Evolutionary conservation across 1,140 invertebrate genomes (phyloP).

Genomic region (Drosophila busckii): DNA sequence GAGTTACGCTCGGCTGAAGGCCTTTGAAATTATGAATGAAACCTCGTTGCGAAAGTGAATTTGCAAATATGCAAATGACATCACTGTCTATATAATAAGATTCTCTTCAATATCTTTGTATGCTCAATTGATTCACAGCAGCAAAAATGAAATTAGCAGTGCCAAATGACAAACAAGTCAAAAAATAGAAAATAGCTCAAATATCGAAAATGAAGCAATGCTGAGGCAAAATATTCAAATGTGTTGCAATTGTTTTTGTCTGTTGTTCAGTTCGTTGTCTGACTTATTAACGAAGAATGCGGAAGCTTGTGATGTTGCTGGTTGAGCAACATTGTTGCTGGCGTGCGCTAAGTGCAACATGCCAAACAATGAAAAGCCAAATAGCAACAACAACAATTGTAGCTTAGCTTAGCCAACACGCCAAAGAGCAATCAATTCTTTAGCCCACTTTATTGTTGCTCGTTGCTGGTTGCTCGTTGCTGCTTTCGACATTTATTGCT

Average conservation of each 20-base stretch:
- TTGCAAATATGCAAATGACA: slow-evolving; percentile 13
- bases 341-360: slow-evolving; percentile 46
- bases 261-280: slow-evolving; percentile 21
- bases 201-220: not conserved
- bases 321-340: slow-evolving; percentile 37
- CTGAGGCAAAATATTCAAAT: not conserved
- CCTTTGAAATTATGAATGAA: slow-evolving; percentile 7
- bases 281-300: slow-evolving; percentile 60
- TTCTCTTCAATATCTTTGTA: slow-evolving; percentile 19
- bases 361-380: slow-evolving; percentile 28
- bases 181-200: slow-evolving; percentile 1
- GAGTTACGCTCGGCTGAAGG: slow-evolving; percentile 1
- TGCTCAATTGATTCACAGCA: slow-evolving; percentile 8
- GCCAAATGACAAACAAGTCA: too few species aligned
- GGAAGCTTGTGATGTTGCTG: slow-evolving; percentile 33
- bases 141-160: slow-evolving; percentile 7
- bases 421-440: slow-evolving; percentile 45
- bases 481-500: slow-evolving; percentile 35
- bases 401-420: slow-evolving; percentile 26
- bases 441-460: slow-evolving; percentile 17
- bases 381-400: slow-evolving; percentile 13
- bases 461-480: slow-evolving; percentile 10
- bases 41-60: not conserved
- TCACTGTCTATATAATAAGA: not conserved
- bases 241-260: slow-evolving; percentile 25